Evolutionary conservation across 1,140 invertebrate genomes (phyloP).

Genomic region (Heliothis subflexa): DNA sequence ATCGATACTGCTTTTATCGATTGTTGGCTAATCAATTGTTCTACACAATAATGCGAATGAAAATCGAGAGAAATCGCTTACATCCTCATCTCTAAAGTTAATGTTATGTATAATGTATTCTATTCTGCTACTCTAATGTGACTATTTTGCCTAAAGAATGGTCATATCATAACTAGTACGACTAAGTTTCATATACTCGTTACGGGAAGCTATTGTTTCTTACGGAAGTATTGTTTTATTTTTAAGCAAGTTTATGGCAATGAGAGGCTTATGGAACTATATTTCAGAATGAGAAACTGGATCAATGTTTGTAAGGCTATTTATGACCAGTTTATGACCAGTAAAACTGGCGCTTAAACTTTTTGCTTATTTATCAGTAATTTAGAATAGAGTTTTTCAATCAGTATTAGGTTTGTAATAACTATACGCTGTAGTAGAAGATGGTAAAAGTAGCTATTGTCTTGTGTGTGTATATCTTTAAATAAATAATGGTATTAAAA

Average conservation of each 20-base stretch:
- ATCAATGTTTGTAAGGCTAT: not conserved
- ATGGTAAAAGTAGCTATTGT: too few species aligned
- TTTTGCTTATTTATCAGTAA: too few species aligned
- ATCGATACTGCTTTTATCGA: too few species aligned
- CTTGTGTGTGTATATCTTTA: too few species aligned
- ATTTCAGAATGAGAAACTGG: not conserved
- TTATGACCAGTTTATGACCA: too few species aligned
- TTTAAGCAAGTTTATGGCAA: constrained; percentile 41
- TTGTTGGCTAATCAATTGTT: too few species aligned
- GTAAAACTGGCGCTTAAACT: too few species aligned
- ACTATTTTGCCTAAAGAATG: constrained; percentile 23
- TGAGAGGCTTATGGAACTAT: constrained; percentile 38
- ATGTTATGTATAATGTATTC: not conserved
- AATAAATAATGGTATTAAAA: too few species aligned
- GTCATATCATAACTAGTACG: constrained; percentile 14
- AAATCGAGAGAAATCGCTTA: not conserved
- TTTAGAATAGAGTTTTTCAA: too few species aligned
- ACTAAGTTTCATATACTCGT: not conserved
- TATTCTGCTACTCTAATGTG: constrained; percentile 2
- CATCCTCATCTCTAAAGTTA: not conserved
- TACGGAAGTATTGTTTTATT: constrained; percentile 39
- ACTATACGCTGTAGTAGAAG: too few species aligned
- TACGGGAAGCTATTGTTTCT: constrained; percentile 36
- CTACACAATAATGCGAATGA: too few species aligned
- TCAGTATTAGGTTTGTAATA: too few species aligned